Percentiles rank a stretch among this genome's conserved stretches.
phyloP scores from a whole-genome alignment of 2,888 invertebrate genomes.

The Lasioglossum figueresi region DNA sequence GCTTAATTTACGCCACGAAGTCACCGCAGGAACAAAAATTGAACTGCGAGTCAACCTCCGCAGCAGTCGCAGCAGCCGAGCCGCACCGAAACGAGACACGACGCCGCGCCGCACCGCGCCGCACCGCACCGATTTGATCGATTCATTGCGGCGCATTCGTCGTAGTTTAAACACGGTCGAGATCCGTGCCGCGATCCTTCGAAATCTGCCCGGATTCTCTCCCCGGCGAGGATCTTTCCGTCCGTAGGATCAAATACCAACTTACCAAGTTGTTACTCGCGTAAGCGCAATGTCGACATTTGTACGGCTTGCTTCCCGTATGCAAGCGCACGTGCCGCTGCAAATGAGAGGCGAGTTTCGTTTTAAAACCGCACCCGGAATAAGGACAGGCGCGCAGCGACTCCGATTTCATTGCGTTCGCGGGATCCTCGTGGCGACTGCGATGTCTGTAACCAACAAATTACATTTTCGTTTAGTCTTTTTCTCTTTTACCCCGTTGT shows the following conservation, averaged over 20 bases:
- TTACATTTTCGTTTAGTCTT: neutral
- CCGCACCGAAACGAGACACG: neutral
- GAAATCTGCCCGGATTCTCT: neutral
- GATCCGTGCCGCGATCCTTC: neutral
- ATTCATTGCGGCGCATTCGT: neutral
- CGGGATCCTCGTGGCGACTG: slow-evolving; percentile 68
- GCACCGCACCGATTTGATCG: neutral
- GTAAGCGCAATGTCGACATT: slow-evolving; percentile 93
- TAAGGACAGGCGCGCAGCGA: slow-evolving; percentile 71
- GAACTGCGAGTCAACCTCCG: slow-evolving; percentile 50
- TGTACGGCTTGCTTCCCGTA: slow-evolving; percentile 92
- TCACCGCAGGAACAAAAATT: slow-evolving; percentile 70
- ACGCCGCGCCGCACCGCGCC: neutral
- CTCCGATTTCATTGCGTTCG: slow-evolving; percentile 42
- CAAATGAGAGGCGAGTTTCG: slow-evolving; percentile 88
- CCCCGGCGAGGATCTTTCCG: neutral
- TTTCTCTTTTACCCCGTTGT: neutral
- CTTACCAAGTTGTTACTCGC: slow-evolving; percentile 91
- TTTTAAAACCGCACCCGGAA: slow-evolving; percentile 88
- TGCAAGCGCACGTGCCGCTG: slow-evolving; percentile 92
- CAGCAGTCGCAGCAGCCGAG: slow-evolving; percentile 11
- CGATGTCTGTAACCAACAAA: slow-evolving; percentile 73
- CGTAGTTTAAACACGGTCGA: neutral
- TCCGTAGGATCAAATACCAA: slow-evolving; percentile 2
- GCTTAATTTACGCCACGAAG: slow-evolving; percentile 82